Evolutionary conservation across 1,140 invertebrate species (phyloP).

Genomic region (Diabrotica undecimpunctata): DNA sequence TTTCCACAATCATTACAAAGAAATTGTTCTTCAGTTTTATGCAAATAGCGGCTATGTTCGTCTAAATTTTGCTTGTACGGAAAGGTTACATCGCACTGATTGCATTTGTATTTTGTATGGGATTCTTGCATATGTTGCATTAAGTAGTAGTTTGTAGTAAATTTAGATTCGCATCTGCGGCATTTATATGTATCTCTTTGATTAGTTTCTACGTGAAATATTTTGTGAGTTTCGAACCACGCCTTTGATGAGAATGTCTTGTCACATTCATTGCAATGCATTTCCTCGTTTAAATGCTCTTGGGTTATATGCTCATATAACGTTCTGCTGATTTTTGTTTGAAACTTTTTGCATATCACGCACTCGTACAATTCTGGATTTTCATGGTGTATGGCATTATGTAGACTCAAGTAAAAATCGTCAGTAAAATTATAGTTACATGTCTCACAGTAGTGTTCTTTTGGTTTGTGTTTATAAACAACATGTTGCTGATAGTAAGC

Average conservation of each 20-base stretch:
- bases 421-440: background rate
- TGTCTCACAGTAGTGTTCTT: background rate
- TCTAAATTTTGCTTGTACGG: background rate
- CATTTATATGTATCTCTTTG: too few relatives aligned
- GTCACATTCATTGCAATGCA: background rate
- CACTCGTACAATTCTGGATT: background rate
- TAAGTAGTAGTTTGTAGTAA: background rate
- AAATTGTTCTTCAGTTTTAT: background rate
- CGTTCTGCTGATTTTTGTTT: background rate
- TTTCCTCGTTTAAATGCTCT: too few relatives aligned
- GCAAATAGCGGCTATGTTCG: background rate
- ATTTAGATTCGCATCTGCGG: too few relatives aligned
- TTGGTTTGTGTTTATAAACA: constrained; percentile 24
- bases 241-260: background rate
- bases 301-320: too few relatives aligned
- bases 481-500: constrained; percentile 29
- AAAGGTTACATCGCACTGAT: background rate
- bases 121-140: background rate
- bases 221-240: background rate
- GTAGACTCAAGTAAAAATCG: background rate
- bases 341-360: background rate
- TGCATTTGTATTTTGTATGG: background rate
- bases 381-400: background rate
- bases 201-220: background rate
- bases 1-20: background rate